These are phyloP conservation scores for Schizaphis graminum DNA, from an alignment of 2,888 invertebrate genomes.

Conservation along the genomic window DNA sequence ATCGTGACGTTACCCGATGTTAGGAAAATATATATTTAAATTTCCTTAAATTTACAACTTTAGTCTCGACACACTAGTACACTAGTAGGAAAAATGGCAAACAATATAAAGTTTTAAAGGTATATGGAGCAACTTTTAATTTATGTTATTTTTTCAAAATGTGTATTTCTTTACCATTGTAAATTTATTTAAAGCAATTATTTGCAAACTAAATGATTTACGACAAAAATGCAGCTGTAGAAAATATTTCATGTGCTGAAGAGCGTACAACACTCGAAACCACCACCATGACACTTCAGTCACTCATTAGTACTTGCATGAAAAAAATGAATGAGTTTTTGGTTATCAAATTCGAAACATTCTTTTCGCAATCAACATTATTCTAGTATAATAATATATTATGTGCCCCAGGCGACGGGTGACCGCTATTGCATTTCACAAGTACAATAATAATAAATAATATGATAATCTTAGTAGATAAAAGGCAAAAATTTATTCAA, in stretches of 20 bases:
- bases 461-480: neutral
- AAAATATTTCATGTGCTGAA: conserved; percentile 1
- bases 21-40: conserved; percentile 42
- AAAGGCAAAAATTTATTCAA: neutral
- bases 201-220: conserved; percentile 42
- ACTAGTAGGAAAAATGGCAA: neutral
- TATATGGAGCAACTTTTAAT: conserved; percentile 44
- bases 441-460: neutral
- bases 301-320: conserved; percentile 14
- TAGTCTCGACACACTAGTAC: neutral
- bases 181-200: conserved; percentile 36
- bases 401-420: neutral
- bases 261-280: neutral
- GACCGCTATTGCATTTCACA: neutral
- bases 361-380: neutral
- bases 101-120: conserved; percentile 48
- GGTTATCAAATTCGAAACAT: conserved; percentile 30
- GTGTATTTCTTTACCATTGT: conserved; percentile 41
- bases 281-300: neutral
- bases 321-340: conserved; percentile 11
- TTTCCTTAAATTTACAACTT: conserved; percentile 34
- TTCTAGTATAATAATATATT: neutral
- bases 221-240: neutral
- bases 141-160: conserved; percentile 39
- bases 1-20: conserved; percentile 31